Percentiles rank a stretch among this genome's conserved stretches.
Conservation (phyloP, 2,113 vertebrate species). For the Anoplopoma fimbria region DNA sequence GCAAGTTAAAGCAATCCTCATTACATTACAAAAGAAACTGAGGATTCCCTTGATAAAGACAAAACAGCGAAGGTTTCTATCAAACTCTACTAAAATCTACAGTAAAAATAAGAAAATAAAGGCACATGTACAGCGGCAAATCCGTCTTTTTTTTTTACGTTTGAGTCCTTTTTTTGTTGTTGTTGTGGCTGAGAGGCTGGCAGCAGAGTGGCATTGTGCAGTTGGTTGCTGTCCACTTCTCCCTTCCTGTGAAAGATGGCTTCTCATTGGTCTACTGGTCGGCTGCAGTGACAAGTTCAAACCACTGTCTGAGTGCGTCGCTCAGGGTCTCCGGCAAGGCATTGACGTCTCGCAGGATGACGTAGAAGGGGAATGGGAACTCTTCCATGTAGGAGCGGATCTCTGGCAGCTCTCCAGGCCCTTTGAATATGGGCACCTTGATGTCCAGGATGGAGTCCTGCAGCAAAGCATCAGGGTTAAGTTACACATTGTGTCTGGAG, state of each 20-base stretch:
- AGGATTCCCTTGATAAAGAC: constrained; percentile 63
- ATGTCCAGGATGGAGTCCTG: constrained; percentile 99
- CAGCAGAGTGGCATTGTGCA: constrained; percentile 66
- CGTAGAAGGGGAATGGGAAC: constrained; percentile 98
- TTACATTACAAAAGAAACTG: constrained; percentile 61
- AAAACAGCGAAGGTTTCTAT: constrained; percentile 57
- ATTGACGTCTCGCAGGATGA: constrained; percentile 95
- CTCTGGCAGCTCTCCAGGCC: constrained; percentile 92
- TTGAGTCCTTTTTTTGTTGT: background rate
- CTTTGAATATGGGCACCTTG: constrained; percentile 97
- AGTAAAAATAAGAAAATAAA: constrained; percentile 76
- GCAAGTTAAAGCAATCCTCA: constrained; percentile 70
- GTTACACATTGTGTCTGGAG: background rate
- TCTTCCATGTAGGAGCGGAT: constrained; percentile 99
- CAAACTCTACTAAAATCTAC: constrained; percentile 66
- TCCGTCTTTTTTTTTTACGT: constrained; percentile 28
- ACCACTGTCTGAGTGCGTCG: constrained; percentile 97
- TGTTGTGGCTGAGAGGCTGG: constrained; percentile 43
- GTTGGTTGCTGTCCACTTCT: constrained; percentile 17
- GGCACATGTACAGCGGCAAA: constrained; percentile 81
- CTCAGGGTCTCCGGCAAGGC: constrained; percentile 94
- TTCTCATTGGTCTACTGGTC: constrained; percentile 78
- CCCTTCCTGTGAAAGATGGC: constrained; percentile 18
- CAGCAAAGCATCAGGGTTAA: background rate
- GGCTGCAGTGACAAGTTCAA: constrained; percentile 93